Evolutionary conservation across 2,113 vertebrate species (phyloP).

Genomic region (Albula glossodonta): DNA sequence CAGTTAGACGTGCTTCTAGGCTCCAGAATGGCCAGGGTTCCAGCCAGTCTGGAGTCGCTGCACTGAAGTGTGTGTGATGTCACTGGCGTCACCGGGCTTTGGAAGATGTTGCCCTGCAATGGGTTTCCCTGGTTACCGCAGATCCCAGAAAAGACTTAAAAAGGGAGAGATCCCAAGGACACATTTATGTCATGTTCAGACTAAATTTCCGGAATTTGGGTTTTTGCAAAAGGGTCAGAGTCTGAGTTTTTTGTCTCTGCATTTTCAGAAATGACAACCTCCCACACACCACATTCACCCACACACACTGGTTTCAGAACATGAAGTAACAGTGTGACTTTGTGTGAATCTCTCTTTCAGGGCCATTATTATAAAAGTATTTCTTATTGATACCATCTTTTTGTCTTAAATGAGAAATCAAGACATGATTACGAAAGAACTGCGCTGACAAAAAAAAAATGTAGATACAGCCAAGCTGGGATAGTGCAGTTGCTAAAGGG

Average conservation of each 20-base stretch:
- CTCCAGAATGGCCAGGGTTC: slow-evolving; percentile 36
- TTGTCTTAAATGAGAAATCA: background rate
- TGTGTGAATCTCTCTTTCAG: background rate
- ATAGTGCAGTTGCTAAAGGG: slow-evolving; percentile 1
- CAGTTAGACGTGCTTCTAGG: slow-evolving; percentile 14
- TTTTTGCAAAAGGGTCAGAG: background rate
- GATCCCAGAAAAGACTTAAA: background rate
- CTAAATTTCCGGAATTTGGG: too few species aligned
- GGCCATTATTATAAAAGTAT: background rate
- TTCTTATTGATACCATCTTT: background rate
- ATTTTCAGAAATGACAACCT: background rate
- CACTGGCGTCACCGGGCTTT: slow-evolving; percentile 11
- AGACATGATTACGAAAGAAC: background rate
- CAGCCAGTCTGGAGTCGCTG: slow-evolving; percentile 49
- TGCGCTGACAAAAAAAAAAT: too few species aligned
- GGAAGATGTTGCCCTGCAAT: background rate
- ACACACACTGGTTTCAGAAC: background rate
- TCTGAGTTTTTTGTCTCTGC: background rate
- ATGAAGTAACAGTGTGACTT: background rate
- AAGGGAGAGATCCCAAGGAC: background rate
- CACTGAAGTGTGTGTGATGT: slow-evolving; percentile 28
- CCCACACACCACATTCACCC: background rate
- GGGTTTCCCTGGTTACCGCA: background rate
- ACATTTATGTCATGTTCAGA: too few species aligned
- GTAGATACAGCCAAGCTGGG: background rate